Evolutionary conservation across 1,140 invertebrate genomes (phyloP), one percentile per base, ranked within the genome.

Genomic region (Drosophila repletoides): DNA sequence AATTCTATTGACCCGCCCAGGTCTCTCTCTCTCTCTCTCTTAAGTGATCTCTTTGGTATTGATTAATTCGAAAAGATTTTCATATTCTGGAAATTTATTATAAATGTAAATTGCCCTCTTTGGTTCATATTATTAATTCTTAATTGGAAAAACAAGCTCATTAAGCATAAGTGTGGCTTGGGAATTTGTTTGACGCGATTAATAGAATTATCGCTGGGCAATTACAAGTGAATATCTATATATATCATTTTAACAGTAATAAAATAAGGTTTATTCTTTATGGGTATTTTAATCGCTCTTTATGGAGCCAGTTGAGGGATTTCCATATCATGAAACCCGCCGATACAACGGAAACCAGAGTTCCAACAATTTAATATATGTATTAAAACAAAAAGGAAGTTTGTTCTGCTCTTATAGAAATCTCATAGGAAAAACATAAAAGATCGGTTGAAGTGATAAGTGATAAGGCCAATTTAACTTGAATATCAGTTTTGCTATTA

Each of bases 21-120:
- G n/a, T 41, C 38, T 22, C 19, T 21, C 9, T 19, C 9, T 41
- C 38, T 41, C 38, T n/a, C 38, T 40, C 53, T 36, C 40, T 55
- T 12, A 31, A 31, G 15, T 5, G 7, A n/a, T 28, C 14, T 28
- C 15, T 55, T 19, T 5, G n/a, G 7, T n/a, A 10, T 7, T 28
- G 22, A 15, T 10, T 4, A 15, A 45, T 28, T n/a, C 4, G 22
- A 21, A 22, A 31, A 9, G 9, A 36, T 28, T 38, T 40, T 9
- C 41, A 58, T 46, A 24, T 36, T 29, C 33, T 49, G 56, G 56
- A 17, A 19, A 26, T 49, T 60, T 28, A 28, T 6, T n/a, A 26
- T 26, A 12, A 15, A 21, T 22, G 29, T 48, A 48, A 36, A 46
- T 48, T 31, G 21, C 26, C 26, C 10, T 5, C 17, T 22, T 22